Evolutionary conservation across 2,888 invertebrate species (phyloP).

Genomic region (Nemurella pictetii): DNA sequence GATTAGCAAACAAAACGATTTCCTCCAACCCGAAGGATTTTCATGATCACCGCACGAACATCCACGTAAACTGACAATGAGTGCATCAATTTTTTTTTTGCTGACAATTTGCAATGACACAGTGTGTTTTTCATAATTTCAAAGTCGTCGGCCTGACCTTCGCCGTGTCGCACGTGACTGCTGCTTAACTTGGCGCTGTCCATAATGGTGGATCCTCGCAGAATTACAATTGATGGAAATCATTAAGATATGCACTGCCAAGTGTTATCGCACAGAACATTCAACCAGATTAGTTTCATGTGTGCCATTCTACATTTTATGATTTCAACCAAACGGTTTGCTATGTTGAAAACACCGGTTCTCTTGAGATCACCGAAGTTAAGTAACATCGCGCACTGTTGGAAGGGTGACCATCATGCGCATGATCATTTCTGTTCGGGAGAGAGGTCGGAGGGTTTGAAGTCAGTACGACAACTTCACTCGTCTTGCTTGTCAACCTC

Average conservation of each 20-base stretch:
- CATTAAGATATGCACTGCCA: neutral
- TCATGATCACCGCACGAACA: neutral
- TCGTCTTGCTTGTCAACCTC: too few relatives aligned
- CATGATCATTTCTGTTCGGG: too few relatives aligned
- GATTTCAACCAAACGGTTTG: too few relatives aligned
- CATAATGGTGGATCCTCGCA: neutral
- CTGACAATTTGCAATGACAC: neutral
- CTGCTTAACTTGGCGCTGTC: neutral
- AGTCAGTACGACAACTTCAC: too few relatives aligned
- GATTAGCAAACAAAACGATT: neutral
- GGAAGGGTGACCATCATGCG: too few relatives aligned
- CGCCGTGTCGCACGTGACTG: neutral
- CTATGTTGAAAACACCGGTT: too few relatives aligned
- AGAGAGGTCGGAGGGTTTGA: too few relatives aligned
- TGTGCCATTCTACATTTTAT: too few relatives aligned
- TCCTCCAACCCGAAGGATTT: neutral
- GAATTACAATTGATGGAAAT: neutral
- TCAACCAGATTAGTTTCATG: too few relatives aligned
- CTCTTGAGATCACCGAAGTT: too few relatives aligned
- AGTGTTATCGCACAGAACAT: neutral
- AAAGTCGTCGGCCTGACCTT: neutral
- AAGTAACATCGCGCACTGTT: too few relatives aligned
- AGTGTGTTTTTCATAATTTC: neutral
- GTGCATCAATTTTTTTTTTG: neutral
- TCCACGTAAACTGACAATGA: neutral